phyloP scores from a whole-genome alignment of 2,888 invertebrate species.

The Drosophila yooni region DNA sequence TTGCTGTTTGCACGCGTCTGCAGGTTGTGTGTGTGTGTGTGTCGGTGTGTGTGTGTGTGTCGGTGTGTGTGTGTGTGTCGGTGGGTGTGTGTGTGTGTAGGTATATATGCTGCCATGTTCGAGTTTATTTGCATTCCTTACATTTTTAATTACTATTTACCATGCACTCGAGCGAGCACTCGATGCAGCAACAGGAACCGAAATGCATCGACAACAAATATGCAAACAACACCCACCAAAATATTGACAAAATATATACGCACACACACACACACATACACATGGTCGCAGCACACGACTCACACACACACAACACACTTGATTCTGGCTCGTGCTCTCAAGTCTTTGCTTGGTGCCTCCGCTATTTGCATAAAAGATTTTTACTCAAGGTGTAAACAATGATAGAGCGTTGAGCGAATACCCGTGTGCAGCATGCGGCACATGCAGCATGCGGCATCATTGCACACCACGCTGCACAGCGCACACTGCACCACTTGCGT shows the following conservation, averaged over 20 bases:
- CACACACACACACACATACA: constrained; percentile 8
- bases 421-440: constrained; percentile 10
- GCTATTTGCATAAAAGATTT: constrained; percentile 66
- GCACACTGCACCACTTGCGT: neutral
- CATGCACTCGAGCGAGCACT: constrained; percentile 70
- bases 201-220: constrained; percentile 57
- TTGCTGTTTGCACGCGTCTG: constrained; percentile 42
- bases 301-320: neutral
- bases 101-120: constrained; percentile 7
- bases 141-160: constrained; percentile 80
- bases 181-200: constrained; percentile 43
- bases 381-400: constrained; percentile 63
- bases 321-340: constrained; percentile 1
- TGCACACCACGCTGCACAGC: neutral
- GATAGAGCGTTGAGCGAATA: constrained; percentile 8
- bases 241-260: constrained; percentile 65
- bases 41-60: neutral
- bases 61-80: constrained; percentile 3
- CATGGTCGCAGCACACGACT: neutral
- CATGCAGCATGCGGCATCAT: neutral
- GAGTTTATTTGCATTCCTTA: constrained; percentile 71
- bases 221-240: constrained; percentile 58
- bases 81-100: constrained; percentile 4
- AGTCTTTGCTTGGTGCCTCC: constrained; percentile 12
- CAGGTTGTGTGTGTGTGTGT: neutral